Conservation (phyloP, 1,140 invertebrate species). For the Hermatobates lingyangjiaoensis region DNA sequence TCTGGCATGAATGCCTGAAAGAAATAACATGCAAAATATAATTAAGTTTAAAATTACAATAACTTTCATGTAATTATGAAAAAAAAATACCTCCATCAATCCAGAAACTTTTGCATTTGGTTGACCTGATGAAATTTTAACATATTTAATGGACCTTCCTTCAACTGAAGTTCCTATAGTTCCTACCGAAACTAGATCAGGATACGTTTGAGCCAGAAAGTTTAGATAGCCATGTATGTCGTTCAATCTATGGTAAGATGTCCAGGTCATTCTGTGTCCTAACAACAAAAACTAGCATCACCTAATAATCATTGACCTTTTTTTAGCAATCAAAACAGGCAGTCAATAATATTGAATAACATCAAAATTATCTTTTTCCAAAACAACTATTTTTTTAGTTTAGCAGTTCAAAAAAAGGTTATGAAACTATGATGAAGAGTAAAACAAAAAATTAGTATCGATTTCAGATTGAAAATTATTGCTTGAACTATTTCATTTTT, state of each 20-base stretch:
- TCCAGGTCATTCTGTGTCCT: constrained; percentile 68
- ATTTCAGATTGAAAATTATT: no score
- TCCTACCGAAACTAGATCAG: constrained; percentile 40
- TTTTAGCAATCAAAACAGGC: no score
- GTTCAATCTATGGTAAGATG: constrained; percentile 45
- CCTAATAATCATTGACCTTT: no score
- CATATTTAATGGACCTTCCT: constrained; percentile 47
- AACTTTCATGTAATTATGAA: background rate
- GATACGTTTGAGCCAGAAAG: constrained; percentile 50
- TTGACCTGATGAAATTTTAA: constrained; percentile 35
- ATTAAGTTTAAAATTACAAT: background rate
- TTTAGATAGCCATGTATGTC: constrained; percentile 31
- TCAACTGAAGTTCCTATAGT: constrained; percentile 58
- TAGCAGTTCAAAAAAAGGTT: no score
- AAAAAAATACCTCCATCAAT: constrained; percentile 33
- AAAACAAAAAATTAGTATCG: no score
- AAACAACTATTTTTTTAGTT: no score
- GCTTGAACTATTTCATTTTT: no score
- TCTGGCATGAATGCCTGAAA: constrained; percentile 45
- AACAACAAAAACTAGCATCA: no score
- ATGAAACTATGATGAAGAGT: no score
- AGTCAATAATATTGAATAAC: no score
- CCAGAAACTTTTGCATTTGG: constrained; percentile 29
- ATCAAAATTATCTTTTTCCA: no score
- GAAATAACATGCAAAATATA: background rate